These are phyloP conservation scores for Dromaius novaehollandiae DNA, from an alignment of 2,113 vertebrate species.

Conservation along the genomic window DNA sequence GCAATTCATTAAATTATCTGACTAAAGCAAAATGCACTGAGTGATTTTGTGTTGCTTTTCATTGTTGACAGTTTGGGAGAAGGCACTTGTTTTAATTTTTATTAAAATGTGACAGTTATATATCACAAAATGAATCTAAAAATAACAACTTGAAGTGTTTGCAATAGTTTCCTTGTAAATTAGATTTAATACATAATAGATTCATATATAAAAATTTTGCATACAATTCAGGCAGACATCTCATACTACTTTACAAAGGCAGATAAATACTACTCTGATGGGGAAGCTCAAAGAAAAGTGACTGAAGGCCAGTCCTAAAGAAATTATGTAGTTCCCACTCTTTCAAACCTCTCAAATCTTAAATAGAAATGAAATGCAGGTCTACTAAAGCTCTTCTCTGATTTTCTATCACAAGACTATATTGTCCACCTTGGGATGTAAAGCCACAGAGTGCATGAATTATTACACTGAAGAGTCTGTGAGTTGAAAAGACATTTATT, in stretches of 20 bases:
- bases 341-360: not conserved
- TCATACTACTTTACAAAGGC: not conserved
- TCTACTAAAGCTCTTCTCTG: not conserved
- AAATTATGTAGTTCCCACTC: not conserved
- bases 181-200: conserved; percentile 5
- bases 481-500: not conserved
- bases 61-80: not conserved
- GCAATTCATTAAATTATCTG: not conserved
- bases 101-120: not conserved
- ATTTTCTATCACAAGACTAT: not conserved
- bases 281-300: not conserved
- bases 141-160: not conserved
- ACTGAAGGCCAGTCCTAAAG: not conserved
- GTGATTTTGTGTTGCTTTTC: not conserved
- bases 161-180: not conserved
- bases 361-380: not conserved
- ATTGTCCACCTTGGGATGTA: not conserved
- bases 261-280: not conserved
- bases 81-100: not conserved
- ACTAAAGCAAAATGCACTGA: not conserved
- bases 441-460: not conserved
- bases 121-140: not conserved
- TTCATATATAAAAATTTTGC: not conserved
- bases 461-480: not conserved
- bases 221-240: not conserved